A percentile compares a stretch with the other conserved stretches of the same genome.
Evolutionary conservation across 2,113 vertebrate species (phyloP).

Genomic region (Neofelis nebulosa): DNA sequence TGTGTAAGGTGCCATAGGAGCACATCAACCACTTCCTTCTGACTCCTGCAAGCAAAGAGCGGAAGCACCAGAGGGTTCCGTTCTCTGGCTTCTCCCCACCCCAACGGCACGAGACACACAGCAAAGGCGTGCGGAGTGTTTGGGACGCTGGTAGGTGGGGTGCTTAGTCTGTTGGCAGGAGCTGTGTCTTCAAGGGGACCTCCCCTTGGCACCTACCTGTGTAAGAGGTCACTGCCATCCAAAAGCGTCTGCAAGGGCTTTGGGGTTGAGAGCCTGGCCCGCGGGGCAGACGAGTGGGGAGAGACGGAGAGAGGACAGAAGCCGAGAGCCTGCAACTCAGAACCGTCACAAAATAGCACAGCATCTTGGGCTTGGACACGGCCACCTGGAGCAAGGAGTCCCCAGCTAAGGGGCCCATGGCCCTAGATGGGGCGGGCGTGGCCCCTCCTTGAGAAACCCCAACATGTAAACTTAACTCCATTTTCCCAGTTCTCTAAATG

Average conservation of each 20-base stretch:
- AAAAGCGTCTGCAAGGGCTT: constrained; percentile 86
- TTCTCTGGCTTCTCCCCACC: fast-evolving
- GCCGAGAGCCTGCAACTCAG: constrained; percentile 86
- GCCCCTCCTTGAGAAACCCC: not conserved
- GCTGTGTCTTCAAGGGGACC: not conserved
- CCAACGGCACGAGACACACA: fast-evolving
- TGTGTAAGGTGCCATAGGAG: not conserved
- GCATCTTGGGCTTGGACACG: constrained; percentile 85
- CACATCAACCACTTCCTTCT: fast-evolving
- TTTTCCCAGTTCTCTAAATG: not conserved
- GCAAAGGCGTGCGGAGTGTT: fast-evolving
- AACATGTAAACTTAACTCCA: not conserved
- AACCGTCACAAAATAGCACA: constrained; percentile 85
- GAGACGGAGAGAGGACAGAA: constrained; percentile 81
- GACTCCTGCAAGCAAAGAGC: not conserved
- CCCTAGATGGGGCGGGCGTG: fast-evolving
- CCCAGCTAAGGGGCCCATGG: not conserved
- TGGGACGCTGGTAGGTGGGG: not conserved
- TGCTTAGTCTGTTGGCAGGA: not conserved
- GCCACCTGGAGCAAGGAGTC: constrained; percentile 80
- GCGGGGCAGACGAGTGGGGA: constrained; percentile 86
- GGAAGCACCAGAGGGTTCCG: fast-evolving
- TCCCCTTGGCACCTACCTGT: constrained; percentile 79
- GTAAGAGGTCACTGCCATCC: constrained; percentile 88
- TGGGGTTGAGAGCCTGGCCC: constrained; percentile 86